phyloP scores from a whole-genome alignment of 2,888 invertebrate genomes.

The Euzetes globulus region DNA sequence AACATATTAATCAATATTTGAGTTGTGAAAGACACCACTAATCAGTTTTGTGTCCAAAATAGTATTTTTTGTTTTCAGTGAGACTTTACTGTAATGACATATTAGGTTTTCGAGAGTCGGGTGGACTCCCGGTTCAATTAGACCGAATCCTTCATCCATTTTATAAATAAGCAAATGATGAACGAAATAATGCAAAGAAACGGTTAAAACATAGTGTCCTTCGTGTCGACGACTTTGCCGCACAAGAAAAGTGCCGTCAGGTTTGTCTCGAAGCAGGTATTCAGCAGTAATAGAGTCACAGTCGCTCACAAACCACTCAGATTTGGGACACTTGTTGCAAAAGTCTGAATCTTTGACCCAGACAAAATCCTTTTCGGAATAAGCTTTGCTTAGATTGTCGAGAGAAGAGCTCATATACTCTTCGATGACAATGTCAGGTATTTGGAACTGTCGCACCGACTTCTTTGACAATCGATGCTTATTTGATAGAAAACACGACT shows the following conservation, averaged over 20 bases:
- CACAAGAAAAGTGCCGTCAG: background rate
- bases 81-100: background rate
- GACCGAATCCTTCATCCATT: background rate
- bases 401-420: background rate
- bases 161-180: background rate
- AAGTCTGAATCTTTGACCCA: background rate
- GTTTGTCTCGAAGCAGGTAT: background rate
- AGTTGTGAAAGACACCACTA: background rate
- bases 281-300: background rate
- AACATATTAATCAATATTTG: too few relatives aligned
- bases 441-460: background rate
- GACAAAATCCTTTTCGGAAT: background rate
- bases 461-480: background rate
- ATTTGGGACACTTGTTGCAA: too few relatives aligned
- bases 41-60: background rate
- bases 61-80: background rate
- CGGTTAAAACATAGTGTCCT: conserved; percentile 6
- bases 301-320: background rate
- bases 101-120: background rate
- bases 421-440: conserved; percentile 11
- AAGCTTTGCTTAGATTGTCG: background rate
- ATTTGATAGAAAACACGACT: background rate
- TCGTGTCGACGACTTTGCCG: background rate
- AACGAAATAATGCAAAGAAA: conserved; percentile 1
- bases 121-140: background rate